phyloP scores from a whole-genome alignment of 1,140 invertebrate species.

The Littorina saxatilis region DNA sequence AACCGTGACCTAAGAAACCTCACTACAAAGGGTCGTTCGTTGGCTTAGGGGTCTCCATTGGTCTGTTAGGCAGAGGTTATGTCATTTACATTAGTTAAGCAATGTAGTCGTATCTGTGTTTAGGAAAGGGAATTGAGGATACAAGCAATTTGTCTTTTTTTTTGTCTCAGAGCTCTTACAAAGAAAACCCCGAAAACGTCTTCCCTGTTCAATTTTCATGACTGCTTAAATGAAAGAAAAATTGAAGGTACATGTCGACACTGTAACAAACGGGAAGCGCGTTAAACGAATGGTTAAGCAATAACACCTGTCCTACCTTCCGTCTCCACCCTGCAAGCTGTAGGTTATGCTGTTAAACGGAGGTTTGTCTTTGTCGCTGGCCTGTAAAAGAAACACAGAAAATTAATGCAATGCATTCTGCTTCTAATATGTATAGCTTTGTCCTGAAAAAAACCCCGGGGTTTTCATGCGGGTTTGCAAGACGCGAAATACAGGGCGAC shows the following conservation, averaged over 20 bases:
- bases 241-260: background rate
- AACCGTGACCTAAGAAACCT: too few species aligned
- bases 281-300: background rate
- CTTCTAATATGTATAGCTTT: too few species aligned
- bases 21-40: too few species aligned
- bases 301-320: background rate
- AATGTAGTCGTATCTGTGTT: too few species aligned
- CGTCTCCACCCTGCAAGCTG: slow-evolving; percentile 5
- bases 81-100: too few species aligned
- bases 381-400: background rate
- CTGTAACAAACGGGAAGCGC: background rate
- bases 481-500: background rate
- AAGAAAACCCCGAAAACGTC: background rate
- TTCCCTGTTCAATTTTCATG: background rate
- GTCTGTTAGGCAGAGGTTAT: too few species aligned
- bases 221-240: background rate
- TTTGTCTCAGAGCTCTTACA: background rate
- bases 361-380: background rate
- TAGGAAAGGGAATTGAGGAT: too few species aligned
- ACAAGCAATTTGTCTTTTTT: background rate
- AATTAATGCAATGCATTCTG: background rate
- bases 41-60: too few species aligned
- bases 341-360: slow-evolving; percentile 3
- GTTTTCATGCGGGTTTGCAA: background rate
- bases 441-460: background rate